Evolutionary conservation across 2,888 invertebrate species (phyloP), one percentile per base, ranked within the genome.

Genomic region (Actias luna): DNA sequence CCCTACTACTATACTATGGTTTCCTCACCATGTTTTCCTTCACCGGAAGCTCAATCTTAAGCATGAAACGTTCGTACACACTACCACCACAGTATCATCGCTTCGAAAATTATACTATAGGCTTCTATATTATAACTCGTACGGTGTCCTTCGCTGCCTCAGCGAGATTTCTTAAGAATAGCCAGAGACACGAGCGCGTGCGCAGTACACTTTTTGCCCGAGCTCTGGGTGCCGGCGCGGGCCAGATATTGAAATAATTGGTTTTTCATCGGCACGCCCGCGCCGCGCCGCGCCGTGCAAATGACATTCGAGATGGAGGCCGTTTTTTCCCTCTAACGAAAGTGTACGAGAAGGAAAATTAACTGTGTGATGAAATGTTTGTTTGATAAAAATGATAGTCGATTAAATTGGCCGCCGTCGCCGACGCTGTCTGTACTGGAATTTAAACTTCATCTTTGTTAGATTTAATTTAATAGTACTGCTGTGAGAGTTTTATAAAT

Each of bases 281-380:
- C 91, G 87, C 84, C 90, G 89, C 88, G 89, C 80, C 89, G 91
- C 88, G 89, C 80, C 89, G 92, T 89, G 89, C 91, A 91, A 92
- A 91, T 91, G 92, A 91, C 92, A 92, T 92, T 92, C 91, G 92
- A 87, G 85, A 92, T 88, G 89, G 91, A 92, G 92, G 92, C 87
- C 91, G 89, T 86, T 92, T 91, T 91, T 91, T 92, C n/a, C n/a
- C n/a, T 84, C 74, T 25, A 76, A 70, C 68, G 62, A 68, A 73
- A 74, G 75, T 78, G 74, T 84, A 85, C 84, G 80, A 85, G 85
- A 83, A 82, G 87, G 85, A 88, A 89, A 89, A 89, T 88, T 84
- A 82, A 80, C 84, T 81, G 80, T 81, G 80, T 88, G 87, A 86
- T 85, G 87, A 88, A 89, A 88, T 84, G 85, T 87, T 83, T 80